These are phyloP conservation scores for Chaetorhynchus papuensis DNA, from an alignment of 2,113 vertebrate genomes.

Conservation along the genomic window DNA sequence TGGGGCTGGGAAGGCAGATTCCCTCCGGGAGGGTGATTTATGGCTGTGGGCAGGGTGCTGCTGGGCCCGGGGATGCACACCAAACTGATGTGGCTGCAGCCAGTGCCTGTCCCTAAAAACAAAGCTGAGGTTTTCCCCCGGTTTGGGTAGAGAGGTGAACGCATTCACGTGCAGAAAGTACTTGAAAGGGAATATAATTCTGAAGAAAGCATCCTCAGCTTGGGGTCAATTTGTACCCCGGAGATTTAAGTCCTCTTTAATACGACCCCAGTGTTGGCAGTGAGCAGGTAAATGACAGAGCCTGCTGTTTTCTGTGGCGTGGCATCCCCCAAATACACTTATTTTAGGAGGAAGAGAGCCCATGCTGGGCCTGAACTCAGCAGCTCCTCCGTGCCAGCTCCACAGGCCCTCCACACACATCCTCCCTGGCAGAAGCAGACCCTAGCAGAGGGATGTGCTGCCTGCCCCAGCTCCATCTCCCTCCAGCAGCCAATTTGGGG, in stretches of 20 bases:
- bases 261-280: rapidly evolving
- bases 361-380: background rate
- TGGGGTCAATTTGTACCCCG: background rate
- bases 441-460: background rate
- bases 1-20: background rate
- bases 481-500: rapidly evolving
- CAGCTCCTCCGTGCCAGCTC: background rate
- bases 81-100: background rate
- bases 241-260: background rate
- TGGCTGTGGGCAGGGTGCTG: background rate
- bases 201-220: background rate
- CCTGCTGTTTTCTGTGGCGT: background rate
- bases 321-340: background rate
- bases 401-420: rapidly evolving
- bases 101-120: background rate
- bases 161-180: background rate
- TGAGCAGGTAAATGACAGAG: background rate
- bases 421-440: background rate
- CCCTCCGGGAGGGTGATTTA: background rate
- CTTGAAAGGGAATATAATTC: background rate
- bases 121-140: background rate
- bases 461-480: background rate
- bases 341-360: background rate
- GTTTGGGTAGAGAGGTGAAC: background rate
- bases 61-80: background rate